phyloP scores from a whole-genome alignment of 1,140 invertebrate genomes.

The Pogonognathellus flavescens region DNA sequence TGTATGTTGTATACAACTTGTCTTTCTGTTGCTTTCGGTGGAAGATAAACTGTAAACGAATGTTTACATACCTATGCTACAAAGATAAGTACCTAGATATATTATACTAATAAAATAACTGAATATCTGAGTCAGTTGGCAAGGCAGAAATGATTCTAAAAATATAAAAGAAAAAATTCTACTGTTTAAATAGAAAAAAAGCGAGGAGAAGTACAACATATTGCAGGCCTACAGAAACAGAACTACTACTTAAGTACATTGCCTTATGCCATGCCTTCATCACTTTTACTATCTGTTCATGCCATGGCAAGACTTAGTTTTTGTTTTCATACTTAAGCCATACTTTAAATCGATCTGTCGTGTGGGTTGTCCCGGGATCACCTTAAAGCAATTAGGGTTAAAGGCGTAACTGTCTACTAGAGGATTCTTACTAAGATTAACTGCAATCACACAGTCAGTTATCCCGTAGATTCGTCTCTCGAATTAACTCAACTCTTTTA shows the following conservation, averaged over 20 bases:
- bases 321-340: constrained; percentile 43
- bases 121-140: constrained; percentile 41
- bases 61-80: background rate
- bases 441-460: constrained; percentile 25
- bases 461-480: background rate
- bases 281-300: constrained; percentile 17
- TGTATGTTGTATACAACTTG: no score
- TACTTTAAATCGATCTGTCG: constrained; percentile 48
- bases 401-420: constrained; percentile 37
- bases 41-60: no score
- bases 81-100: constrained; percentile 3
- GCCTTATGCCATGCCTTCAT: constrained; percentile 33
- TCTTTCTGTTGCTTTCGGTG: no score
- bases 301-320: constrained; percentile 4
- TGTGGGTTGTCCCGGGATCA: constrained; percentile 39
- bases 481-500: background rate
- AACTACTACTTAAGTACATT: constrained; percentile 20
- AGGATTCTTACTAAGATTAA: constrained; percentile 14
- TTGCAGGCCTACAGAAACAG: constrained; percentile 19
- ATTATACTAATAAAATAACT: constrained; percentile 23
- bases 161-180: constrained; percentile 39
- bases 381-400: constrained; percentile 45
- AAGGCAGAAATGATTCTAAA: constrained; percentile 45
- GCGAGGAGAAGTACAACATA: background rate
- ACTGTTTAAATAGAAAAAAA: constrained; percentile 31